Evolutionary conservation across 1,140 invertebrate genomes (phyloP).

Genomic region (Diachasmimorpha longicaudata): DNA sequence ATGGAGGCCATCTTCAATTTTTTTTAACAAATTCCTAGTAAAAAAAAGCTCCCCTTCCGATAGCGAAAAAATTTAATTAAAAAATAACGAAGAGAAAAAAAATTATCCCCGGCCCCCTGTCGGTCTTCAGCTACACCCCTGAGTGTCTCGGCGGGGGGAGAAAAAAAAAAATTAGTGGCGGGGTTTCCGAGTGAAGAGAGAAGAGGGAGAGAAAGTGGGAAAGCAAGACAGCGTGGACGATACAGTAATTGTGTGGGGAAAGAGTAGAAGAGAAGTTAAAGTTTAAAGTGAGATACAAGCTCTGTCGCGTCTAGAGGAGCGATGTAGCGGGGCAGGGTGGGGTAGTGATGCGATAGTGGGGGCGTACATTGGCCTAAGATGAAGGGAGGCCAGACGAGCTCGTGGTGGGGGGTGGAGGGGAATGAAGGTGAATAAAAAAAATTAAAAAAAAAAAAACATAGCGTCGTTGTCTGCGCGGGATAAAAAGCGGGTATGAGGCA

Average conservation of each 20-base stretch:
- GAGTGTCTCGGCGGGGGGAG: background rate
- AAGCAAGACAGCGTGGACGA: background rate
- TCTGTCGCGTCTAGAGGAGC: background rate
- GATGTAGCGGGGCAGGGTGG: background rate
- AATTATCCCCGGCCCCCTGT: background rate
- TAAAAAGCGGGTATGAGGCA: constrained; percentile 1
- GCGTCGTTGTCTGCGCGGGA: constrained; percentile 9
- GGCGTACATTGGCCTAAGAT: constrained; percentile 8
- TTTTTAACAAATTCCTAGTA: no score
- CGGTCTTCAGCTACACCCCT: background rate
- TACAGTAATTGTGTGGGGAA: background rate
- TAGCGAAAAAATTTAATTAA: background rate
- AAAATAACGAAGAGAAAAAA: background rate
- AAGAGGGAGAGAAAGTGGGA: constrained; percentile 1
- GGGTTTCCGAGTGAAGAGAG: background rate
- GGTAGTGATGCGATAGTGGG: background rate
- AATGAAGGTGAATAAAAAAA: constrained; percentile 1
- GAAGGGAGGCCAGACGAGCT: constrained; percentile 1
- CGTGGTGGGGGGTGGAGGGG: background rate
- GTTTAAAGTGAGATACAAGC: constrained; percentile 3
- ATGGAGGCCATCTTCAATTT: no score
- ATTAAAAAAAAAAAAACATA: background rate
- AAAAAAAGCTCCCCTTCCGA: background rate
- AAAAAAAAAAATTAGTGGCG: background rate
- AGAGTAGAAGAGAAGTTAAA: constrained; percentile 2